A percentile compares a stretch with the other conserved stretches of the same genome.
phyloP scores from a whole-genome alignment of 1,140 invertebrate genomes.

The Drosophila burlai region DNA sequence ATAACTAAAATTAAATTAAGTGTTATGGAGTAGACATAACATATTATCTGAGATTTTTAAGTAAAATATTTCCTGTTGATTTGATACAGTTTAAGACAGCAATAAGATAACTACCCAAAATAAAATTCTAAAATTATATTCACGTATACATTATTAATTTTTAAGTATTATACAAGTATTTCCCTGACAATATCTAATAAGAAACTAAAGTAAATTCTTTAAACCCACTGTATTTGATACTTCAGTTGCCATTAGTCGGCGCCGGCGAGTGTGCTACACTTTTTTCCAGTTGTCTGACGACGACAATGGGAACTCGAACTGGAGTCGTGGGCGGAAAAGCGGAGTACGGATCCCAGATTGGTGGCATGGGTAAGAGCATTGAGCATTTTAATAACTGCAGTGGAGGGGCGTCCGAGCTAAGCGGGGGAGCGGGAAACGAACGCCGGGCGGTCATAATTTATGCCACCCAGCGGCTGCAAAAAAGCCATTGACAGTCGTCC shows the following conservation, averaged over 20 bases:
- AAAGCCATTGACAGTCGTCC: conserved; percentile 62
- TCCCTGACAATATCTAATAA: not conserved
- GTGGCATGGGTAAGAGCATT: conserved; percentile 76
- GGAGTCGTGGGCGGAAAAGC: conserved; percentile 36
- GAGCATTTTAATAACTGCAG: conserved; percentile 82
- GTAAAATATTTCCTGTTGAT: not conserved
- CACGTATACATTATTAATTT: too few species aligned
- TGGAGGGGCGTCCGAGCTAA: conserved; percentile 17
- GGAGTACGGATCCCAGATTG: conserved; percentile 5
- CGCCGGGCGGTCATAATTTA: conserved; percentile 73
- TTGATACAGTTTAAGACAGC: not conserved
- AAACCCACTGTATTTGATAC: conserved; percentile 58
- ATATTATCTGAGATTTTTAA: not conserved
- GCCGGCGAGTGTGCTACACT: conserved; percentile 75
- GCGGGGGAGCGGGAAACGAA: conserved; percentile 11
- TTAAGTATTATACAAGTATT: not conserved
- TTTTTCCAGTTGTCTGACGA: conserved; percentile 66
- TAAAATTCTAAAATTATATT: not conserved
- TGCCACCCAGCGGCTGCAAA: conserved; percentile 71
- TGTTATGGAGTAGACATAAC: not conserved
- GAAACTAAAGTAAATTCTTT: not conserved
- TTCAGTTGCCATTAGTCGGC: conserved; percentile 79
- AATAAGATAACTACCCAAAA: not conserved
- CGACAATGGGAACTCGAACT: conserved; percentile 43
- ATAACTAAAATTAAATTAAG: not conserved